Conservation (phyloP, 2,113 vertebrate species). For the Myodes glareolus region DNA sequence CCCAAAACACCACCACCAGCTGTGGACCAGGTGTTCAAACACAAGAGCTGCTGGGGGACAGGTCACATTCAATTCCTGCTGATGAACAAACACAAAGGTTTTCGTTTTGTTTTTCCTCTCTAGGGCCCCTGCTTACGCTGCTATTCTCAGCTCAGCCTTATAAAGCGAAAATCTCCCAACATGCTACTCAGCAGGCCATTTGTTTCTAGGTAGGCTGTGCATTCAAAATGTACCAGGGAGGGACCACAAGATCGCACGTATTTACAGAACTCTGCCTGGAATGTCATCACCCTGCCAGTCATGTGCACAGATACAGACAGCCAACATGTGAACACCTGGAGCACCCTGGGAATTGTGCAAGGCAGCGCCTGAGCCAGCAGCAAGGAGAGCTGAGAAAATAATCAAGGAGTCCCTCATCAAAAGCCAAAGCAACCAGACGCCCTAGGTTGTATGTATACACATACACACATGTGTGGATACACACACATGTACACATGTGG, state of each 20-base stretch:
- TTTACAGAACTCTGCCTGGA: not conserved
- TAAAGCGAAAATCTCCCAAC: not conserved
- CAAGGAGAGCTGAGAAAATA: not conserved
- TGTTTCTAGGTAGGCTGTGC: not conserved
- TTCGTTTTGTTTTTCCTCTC: not conserved
- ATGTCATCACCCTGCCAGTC: not conserved
- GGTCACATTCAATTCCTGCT: not conserved
- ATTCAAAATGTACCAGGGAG: not conserved
- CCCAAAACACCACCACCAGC: not conserved
- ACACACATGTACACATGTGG: too few relatives aligned
- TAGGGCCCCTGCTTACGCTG: not conserved
- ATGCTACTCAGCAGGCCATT: accelerated
- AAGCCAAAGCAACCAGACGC: not conserved
- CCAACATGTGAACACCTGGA: not conserved
- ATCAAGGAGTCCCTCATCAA: not conserved
- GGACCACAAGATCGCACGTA: not conserved
- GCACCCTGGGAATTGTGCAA: not conserved
- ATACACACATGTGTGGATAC: not conserved
- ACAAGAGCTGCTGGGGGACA: not conserved
- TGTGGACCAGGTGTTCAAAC: not conserved
- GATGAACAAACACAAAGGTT: too few relatives aligned
- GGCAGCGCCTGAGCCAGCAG: not conserved
- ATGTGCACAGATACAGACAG: too few relatives aligned
- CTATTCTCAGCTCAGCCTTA: not conserved
- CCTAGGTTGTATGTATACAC: not conserved